A percentile compares a stretch with the other conserved stretches of the same genome.
phyloP scores from a whole-genome alignment of 2,113 vertebrate genomes.

The Carlito syrichta region DNA sequence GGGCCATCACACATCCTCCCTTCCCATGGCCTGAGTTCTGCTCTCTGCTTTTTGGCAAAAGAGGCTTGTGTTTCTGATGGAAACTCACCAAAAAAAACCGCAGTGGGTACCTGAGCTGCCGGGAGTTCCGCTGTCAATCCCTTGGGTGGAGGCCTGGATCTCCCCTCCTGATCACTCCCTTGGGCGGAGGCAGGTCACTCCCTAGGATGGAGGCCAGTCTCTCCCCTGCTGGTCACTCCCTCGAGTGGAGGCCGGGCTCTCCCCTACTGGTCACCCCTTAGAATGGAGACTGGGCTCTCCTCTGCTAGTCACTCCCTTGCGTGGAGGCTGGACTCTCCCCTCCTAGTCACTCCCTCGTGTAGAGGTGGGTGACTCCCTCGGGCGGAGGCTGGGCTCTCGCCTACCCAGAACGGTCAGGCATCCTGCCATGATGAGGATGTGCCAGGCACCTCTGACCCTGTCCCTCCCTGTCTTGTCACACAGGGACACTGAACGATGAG shows the following conservation, averaged over 20 bases:
- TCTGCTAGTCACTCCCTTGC: too few relatives aligned
- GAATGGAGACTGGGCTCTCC: too few relatives aligned
- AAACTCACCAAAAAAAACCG: neutral
- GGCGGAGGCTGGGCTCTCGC: too few relatives aligned
- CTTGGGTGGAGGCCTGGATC: neutral
- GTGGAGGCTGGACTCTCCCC: too few relatives aligned
- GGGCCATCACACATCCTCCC: slow-evolving; percentile 68
- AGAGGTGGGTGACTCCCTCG: too few relatives aligned
- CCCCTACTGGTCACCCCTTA: too few relatives aligned
- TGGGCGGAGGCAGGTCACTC: neutral
- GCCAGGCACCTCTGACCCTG: neutral
- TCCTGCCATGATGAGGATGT: accelerated
- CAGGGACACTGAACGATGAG: neutral
- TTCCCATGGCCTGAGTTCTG: slow-evolving; percentile 11
- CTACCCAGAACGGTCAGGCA: too few relatives aligned
- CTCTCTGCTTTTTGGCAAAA: neutral
- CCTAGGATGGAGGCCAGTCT: too few relatives aligned
- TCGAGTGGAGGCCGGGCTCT: too few relatives aligned
- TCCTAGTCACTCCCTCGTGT: too few relatives aligned
- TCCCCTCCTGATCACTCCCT: neutral
- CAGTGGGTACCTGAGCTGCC: neutral
- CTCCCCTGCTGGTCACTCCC: too few relatives aligned
- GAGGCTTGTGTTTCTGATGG: neutral
- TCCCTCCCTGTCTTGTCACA: neutral
- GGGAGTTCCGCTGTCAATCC: neutral